Evolutionary conservation across 1,140 invertebrate species (phyloP).

Genomic region (Drosophila jambulina): DNA sequence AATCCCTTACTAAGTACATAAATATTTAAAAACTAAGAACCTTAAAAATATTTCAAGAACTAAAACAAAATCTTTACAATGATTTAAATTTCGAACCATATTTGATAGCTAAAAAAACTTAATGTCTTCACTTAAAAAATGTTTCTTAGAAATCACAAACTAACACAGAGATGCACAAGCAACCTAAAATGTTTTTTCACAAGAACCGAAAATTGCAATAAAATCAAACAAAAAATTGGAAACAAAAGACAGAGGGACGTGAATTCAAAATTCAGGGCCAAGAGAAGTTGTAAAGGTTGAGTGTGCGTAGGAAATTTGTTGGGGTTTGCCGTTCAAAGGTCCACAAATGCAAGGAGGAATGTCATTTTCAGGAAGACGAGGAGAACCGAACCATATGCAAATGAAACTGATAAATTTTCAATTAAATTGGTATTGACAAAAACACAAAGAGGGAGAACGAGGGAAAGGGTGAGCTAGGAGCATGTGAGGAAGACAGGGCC

Average conservation of each 20-base stretch:
- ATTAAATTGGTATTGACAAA: constrained; percentile 65
- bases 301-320: constrained; percentile 8
- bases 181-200: constrained; percentile 4
- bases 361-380: constrained; percentile 14
- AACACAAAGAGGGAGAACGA: constrained; percentile 1
- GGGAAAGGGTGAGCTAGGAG: not conserved
- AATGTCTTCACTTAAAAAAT: not conserved
- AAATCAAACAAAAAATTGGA: not conserved
- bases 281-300: not conserved
- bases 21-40: too few relatives aligned
- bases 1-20: too few relatives aligned
- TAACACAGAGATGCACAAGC: not conserved
- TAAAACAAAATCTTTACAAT: too few relatives aligned
- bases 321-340: constrained; percentile 23
- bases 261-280: not conserved
- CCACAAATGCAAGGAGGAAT: constrained; percentile 27
- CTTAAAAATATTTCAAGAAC: too few relatives aligned
- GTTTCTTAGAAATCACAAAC: not conserved
- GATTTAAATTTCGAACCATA: too few relatives aligned
- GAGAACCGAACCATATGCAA: constrained; percentile 56
- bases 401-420: constrained; percentile 82
- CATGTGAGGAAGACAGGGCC: constrained; percentile 1
- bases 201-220: not conserved
- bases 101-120: not conserved
- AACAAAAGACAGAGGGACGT: not conserved